Percentiles rank a stretch among this genome's conserved stretches.
Evolutionary conservation across 2,113 vertebrate species (phyloP).

Genomic region (Phyllopteryx taeniolatus): DNA sequence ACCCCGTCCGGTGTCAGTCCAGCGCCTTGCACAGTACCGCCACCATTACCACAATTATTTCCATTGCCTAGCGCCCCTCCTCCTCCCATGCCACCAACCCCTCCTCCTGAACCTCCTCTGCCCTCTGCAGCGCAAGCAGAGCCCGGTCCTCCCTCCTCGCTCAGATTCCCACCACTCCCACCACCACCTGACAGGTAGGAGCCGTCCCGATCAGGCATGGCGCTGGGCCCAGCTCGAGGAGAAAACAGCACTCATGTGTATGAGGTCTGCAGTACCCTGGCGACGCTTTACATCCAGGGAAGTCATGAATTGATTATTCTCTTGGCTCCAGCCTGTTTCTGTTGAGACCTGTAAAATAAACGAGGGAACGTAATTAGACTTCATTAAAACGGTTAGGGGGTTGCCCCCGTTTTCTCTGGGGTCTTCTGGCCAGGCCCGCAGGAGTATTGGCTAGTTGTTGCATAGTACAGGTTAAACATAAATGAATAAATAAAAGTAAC

Average conservation of each 20-base stretch:
- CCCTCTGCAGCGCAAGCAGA: constrained; percentile 61
- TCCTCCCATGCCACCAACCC: constrained; percentile 67
- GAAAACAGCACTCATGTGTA: constrained; percentile 73
- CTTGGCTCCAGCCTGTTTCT: constrained; percentile 2
- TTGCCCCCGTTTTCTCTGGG: no score
- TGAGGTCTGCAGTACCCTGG: constrained; percentile 31
- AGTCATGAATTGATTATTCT: constrained; percentile 3
- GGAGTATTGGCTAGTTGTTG: no score
- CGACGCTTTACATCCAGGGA: constrained; percentile 27
- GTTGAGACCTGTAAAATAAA: constrained; percentile 28
- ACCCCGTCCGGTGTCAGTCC: constrained; percentile 78
- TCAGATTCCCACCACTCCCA: constrained; percentile 60
- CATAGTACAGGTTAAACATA: no score
- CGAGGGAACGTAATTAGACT: constrained; percentile 1
- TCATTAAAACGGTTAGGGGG: background rate
- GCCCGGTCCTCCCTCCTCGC: constrained; percentile 66
- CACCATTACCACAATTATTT: constrained; percentile 74
- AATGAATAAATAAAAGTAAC: background rate
- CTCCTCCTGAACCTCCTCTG: constrained; percentile 62
- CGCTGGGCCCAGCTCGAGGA: constrained; percentile 65
- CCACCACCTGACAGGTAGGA: constrained; percentile 77
- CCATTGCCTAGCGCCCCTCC: constrained; percentile 73
- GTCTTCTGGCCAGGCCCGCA: no score
- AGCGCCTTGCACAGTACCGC: constrained; percentile 51
- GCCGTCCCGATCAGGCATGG: constrained; percentile 90